These are phyloP conservation scores for Cranoglanis bouderius DNA, from an alignment of 2,113 vertebrate genomes.

Conservation along the genomic window DNA sequence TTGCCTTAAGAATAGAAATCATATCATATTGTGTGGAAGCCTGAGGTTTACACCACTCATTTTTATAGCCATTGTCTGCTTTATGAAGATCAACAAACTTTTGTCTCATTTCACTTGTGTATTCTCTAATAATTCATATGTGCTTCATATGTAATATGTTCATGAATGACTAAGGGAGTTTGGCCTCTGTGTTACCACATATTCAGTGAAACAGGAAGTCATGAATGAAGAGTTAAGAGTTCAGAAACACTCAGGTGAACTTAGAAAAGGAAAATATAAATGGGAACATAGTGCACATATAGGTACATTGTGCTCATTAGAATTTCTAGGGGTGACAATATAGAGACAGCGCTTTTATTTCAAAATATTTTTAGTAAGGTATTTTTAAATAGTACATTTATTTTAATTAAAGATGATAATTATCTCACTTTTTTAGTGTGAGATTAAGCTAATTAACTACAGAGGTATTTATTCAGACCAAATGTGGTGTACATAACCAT, in stretches of 20 bases:
- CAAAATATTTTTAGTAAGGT: not conserved
- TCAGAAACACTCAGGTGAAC: not conserved
- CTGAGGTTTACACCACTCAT: not conserved
- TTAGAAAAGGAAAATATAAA: not conserved
- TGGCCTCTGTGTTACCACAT: not conserved
- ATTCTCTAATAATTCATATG: not conserved
- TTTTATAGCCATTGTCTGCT: not conserved
- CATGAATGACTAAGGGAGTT: not conserved
- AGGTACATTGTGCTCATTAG: not conserved
- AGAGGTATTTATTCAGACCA: not conserved
- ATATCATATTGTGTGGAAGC: not conserved
- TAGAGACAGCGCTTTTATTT: not conserved
- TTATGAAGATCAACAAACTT: not conserved
- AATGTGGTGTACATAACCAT: not conserved
- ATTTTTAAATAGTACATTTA: not conserved
- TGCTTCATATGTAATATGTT: no score
- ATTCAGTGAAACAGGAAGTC: not conserved
- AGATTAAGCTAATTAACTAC: not conserved
- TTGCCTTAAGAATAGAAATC: not conserved
- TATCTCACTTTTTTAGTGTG: not conserved
- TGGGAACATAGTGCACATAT: not conserved
- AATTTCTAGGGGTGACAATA: not conserved
- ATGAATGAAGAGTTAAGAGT: not conserved
- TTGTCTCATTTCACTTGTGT: not conserved
- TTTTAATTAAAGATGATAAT: not conserved